Percentiles rank a stretch among this genome's conserved stretches.
These are phyloP conservation scores for Trididemnum nubilum DNA, from an alignment of 23 tunicate species.

Conservation along the genomic window DNA sequence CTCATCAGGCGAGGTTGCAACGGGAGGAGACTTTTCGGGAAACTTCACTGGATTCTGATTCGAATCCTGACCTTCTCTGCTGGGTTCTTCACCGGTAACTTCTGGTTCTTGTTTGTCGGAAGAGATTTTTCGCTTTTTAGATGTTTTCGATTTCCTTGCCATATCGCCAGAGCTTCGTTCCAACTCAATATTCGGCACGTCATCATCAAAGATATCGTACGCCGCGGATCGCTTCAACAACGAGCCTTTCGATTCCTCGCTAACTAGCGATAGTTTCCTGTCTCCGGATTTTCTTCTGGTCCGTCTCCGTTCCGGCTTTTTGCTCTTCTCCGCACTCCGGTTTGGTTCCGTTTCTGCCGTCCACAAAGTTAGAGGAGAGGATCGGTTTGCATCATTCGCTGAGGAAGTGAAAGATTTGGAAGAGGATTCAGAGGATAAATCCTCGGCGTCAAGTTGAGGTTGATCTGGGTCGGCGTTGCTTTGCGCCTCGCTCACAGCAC, in stretches of 20 bases:
- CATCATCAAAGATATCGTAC: constrained; percentile 47
- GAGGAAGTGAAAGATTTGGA: neutral
- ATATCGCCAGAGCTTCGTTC: neutral
- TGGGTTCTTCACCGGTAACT: neutral
- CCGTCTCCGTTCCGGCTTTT: constrained; percentile 18
- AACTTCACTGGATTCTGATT: neutral
- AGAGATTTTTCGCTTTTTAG: neutral
- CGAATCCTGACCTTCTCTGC: neutral
- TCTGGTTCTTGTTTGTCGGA: neutral
- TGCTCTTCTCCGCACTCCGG: neutral
- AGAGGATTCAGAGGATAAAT: constrained; percentile 29
- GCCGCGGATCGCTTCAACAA: neutral
- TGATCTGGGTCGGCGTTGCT: constrained; percentile 4
- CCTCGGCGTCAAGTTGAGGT: constrained; percentile 3
- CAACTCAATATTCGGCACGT: constrained; percentile 40
- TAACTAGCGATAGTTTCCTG: neutral
- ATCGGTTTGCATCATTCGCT: constrained; percentile 11
- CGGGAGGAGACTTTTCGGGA: too few relatives aligned
- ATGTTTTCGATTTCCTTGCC: neutral
- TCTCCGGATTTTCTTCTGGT: neutral
- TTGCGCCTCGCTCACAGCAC: constrained; percentile 13
- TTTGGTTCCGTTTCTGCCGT: constrained; percentile 6
- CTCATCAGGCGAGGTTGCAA: too few relatives aligned
- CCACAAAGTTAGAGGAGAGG: constrained; percentile 35
- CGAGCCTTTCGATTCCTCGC: neutral